Percentiles rank a stretch among this genome's conserved stretches.
phyloP scores from a whole-genome alignment of 2,113 vertebrate species.

The Psittacara wagleri region DNA sequence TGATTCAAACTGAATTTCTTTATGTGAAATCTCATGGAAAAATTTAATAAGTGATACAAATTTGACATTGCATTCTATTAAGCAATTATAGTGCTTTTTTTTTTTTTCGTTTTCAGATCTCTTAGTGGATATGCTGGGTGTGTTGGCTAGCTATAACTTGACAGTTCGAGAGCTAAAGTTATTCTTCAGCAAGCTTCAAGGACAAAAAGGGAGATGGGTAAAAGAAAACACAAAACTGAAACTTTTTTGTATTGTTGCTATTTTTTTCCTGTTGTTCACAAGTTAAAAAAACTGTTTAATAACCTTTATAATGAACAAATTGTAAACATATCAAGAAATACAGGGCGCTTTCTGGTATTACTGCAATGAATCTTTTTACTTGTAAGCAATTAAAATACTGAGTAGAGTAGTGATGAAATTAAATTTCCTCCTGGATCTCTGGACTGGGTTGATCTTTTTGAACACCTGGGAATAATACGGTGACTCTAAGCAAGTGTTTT shows the following conservation, averaged over 20 bases:
- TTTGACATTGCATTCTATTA: not conserved
- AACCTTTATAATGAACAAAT: not conserved
- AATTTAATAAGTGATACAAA: not conserved
- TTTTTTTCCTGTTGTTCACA: not conserved
- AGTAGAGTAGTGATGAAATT: not conserved
- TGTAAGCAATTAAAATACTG: not conserved
- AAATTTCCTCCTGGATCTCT: not conserved
- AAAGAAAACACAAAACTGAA: constrained; percentile 32
- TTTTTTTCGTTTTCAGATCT: constrained; percentile 80
- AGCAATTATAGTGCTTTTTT: not conserved
- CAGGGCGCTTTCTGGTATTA: not conserved
- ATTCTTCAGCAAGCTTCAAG: constrained; percentile 97
- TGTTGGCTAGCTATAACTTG: constrained; percentile 95
- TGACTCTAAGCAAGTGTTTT: not conserved
- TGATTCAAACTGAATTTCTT: not conserved
- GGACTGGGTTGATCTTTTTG: not conserved
- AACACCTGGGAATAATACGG: not conserved
- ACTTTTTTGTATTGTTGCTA: not conserved
- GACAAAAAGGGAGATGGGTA: constrained; percentile 95
- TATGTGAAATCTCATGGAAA: not conserved
- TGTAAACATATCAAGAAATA: not conserved
- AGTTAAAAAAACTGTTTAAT: not conserved
- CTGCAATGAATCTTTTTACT: not conserved
- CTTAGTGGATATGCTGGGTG: constrained; percentile 95
- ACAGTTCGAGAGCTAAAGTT: constrained; percentile 96